These are phyloP conservation scores for Myrmecobius fasciatus DNA, from an alignment of 2,113 vertebrate genomes.

Conservation along the genomic window DNA sequence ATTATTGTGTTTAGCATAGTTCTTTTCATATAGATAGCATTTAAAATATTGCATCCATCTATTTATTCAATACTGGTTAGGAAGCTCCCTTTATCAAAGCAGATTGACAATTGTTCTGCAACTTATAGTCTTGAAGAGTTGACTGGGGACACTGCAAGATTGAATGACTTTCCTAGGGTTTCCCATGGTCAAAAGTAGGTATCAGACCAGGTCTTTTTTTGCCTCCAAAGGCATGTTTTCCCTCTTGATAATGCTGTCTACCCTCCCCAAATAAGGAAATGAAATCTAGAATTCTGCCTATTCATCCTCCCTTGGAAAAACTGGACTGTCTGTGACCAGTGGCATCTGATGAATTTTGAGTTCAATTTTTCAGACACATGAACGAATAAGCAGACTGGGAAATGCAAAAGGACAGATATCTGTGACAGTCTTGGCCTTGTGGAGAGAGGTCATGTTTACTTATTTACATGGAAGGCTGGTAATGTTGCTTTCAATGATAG, in stretches of 20 bases:
- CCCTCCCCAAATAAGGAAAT: not conserved
- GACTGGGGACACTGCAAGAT: not conserved
- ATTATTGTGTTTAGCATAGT: not conserved
- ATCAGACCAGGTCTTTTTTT: not conserved
- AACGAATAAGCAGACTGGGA: not conserved
- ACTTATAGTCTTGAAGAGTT: not conserved
- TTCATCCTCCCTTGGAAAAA: not conserved
- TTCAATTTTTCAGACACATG: not conserved
- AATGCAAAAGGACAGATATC: not conserved
- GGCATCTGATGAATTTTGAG: not conserved
- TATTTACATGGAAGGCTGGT: not conserved
- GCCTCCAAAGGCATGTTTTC: not conserved
- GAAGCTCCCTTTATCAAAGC: not conserved
- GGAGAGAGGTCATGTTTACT: not conserved
- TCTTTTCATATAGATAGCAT: not conserved
- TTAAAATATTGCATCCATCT: not conserved
- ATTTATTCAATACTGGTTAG: not conserved
- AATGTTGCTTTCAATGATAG: not conserved
- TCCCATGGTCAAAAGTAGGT: not conserved
- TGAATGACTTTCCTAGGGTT: not conserved
- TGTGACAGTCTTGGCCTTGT: not conserved
- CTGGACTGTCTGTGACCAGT: not conserved
- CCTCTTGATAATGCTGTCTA: not conserved
- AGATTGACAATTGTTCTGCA: not conserved
- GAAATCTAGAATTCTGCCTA: not conserved